Evolutionary conservation across 2,888 invertebrate genomes (phyloP).

Genomic region (Philereme transversata): DNA sequence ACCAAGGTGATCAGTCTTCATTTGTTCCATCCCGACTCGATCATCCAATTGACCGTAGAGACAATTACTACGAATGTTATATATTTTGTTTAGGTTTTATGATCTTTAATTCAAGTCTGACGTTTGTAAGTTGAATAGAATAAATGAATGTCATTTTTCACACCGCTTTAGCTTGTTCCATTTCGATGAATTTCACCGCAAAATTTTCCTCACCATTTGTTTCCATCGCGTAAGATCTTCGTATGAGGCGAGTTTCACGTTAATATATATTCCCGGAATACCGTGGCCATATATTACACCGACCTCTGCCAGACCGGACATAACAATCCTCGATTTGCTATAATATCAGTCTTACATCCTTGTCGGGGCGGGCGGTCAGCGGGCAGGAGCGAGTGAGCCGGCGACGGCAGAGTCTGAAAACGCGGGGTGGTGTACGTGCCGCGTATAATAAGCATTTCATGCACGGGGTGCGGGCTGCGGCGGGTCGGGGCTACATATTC

Average conservation of each 20-base stretch:
- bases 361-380: conserved; percentile 60
- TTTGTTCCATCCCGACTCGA: conserved; percentile 62
- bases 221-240: conserved; percentile 82
- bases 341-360: conserved; percentile 80
- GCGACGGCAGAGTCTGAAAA: conserved; percentile 54
- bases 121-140: conserved; percentile 44
- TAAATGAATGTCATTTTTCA: conserved; percentile 68
- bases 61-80: conserved; percentile 38
- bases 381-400: conserved; percentile 66
- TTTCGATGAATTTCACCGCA: conserved; percentile 72
- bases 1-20: conserved; percentile 79
- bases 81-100: conserved; percentile 36
- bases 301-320: conserved; percentile 84
- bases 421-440: conserved; percentile 82
- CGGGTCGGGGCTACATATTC: conserved; percentile 71
- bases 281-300: conserved; percentile 84
- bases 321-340: conserved; percentile 85
- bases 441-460: conserved; percentile 86
- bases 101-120: conserved; percentile 11
- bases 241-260: conserved; percentile 83
- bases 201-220: conserved; percentile 84
- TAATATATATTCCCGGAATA: conserved; percentile 85
- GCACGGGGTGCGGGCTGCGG: conserved; percentile 77
- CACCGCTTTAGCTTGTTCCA: conserved; percentile 58
- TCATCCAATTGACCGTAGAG: conserved; percentile 60